These are phyloP conservation scores for Mormoops blainvillei DNA, from an alignment of 2,113 vertebrate genomes.

Conservation along the genomic window DNA sequence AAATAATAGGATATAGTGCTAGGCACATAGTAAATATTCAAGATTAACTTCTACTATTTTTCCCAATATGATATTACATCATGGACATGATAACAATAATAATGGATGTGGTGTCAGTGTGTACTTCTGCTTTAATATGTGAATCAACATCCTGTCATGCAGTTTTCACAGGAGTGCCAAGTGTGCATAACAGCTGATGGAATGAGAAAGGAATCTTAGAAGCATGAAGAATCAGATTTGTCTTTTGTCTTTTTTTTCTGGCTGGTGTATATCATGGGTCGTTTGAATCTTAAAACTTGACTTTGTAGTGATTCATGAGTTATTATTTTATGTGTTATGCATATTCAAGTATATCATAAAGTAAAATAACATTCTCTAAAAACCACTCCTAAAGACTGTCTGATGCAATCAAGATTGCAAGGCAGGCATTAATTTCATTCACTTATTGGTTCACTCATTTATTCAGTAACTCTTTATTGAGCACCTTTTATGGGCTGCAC, in stretches of 20 bases:
- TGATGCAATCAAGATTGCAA: background rate
- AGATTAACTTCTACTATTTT: background rate
- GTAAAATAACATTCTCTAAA: conserved; percentile 1
- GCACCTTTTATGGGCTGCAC: background rate
- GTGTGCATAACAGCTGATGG: background rate
- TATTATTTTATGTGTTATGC: background rate
- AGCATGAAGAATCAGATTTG: background rate
- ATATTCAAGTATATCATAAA: background rate
- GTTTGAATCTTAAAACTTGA: conserved; percentile 15
- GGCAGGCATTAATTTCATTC: background rate
- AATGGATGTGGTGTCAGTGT: background rate
- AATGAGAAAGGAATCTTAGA: background rate
- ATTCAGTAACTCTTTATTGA: background rate
- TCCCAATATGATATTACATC: background rate
- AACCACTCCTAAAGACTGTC: background rate
- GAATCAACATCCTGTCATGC: background rate
- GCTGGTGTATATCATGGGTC: background rate
- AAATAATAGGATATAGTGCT: background rate
- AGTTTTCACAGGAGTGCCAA: background rate
- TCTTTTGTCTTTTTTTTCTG: background rate
- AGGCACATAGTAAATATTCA: background rate
- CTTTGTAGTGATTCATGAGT: conserved; percentile 11
- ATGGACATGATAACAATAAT: background rate
- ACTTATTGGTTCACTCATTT: background rate
- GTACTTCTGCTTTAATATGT: background rate